phyloP scores from a whole-genome alignment of 2,113 vertebrate species.

The Rhinogobius similis region DNA sequence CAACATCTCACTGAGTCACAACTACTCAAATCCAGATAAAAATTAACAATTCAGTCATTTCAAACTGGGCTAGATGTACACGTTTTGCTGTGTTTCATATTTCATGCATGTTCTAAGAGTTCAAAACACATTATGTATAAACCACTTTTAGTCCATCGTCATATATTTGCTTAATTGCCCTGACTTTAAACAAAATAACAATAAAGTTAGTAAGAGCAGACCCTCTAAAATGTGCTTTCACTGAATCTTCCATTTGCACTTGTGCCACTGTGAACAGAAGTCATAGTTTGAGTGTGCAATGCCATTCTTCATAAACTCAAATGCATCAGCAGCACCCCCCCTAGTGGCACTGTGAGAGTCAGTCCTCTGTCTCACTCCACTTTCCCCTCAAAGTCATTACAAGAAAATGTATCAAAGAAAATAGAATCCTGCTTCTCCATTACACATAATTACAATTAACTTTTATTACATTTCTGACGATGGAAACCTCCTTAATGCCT shows the following conservation, averaged over 20 bases:
- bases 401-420: conserved; percentile 47
- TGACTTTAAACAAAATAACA: too few relatives aligned
- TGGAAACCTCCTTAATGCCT: conserved; percentile 31
- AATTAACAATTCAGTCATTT: too few relatives aligned
- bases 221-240: too few relatives aligned
- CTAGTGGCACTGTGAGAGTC: conserved; percentile 68
- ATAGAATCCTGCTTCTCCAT: conserved; percentile 44
- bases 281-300: not conserved
- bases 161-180: too few relatives aligned
- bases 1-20: too few relatives aligned
- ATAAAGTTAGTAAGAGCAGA: too few relatives aligned
- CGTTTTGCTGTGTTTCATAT: too few relatives aligned
- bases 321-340: conserved; percentile 73
- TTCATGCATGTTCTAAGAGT: too few relatives aligned
- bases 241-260: not conserved
- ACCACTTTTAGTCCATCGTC: too few relatives aligned
- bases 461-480: conserved; percentile 53
- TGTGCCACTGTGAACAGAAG: not conserved
- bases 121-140: too few relatives aligned
- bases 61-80: too few relatives aligned
- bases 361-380: conserved; percentile 19
- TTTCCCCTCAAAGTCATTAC: conserved; percentile 40
- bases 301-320: conserved; percentile 24
- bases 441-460: conserved; percentile 50
- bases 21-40: too few relatives aligned